Conservation (phyloP, 64 coral and sea anemone species). For the Montipora foliosa region DNA sequence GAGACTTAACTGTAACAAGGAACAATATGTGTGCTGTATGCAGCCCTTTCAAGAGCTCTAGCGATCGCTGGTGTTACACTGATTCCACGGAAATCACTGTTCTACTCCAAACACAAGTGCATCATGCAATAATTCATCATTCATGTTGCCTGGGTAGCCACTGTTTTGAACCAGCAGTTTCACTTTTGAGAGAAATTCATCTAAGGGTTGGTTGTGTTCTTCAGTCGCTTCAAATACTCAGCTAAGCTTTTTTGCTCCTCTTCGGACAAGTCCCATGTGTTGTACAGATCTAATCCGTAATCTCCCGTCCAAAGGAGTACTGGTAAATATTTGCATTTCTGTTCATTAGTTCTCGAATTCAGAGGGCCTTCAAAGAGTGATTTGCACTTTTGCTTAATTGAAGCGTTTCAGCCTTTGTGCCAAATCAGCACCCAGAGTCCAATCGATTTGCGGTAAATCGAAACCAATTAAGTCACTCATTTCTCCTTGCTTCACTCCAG, state of each 20-base stretch:
- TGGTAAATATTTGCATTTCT: slow-evolving; percentile 67
- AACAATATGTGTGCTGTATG: too few relatives aligned
- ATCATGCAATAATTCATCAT: too few relatives aligned
- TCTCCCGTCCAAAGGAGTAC: slow-evolving; percentile 69
- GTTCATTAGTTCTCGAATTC: slow-evolving; percentile 25
- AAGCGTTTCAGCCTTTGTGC: not conserved
- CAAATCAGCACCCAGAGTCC: not conserved
- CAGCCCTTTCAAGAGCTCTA: too few relatives aligned
- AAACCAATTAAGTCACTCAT: not conserved
- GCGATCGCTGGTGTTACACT: too few relatives aligned
- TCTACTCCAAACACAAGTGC: too few relatives aligned
- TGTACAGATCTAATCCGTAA: slow-evolving; percentile 27
- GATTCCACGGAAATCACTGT: too few relatives aligned
- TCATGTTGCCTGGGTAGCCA: too few relatives aligned
- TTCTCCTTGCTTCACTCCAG: not conserved
- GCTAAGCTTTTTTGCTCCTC: slow-evolving; percentile 30
- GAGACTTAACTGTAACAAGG: too few relatives aligned
- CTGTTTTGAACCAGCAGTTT: too few relatives aligned
- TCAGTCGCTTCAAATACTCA: slow-evolving; percentile 69
- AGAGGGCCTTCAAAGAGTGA: slow-evolving; percentile 62
- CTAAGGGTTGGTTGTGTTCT: slow-evolving; percentile 2
- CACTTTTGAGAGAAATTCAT: too few relatives aligned
- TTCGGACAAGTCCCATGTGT: slow-evolving; percentile 45
- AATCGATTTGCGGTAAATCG: not conserved
- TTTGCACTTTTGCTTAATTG: not conserved